Evolutionary conservation across 2,113 vertebrate species (phyloP), one percentile per base, ranked within the genome.

Genomic region (Python bivittatus): DNA sequence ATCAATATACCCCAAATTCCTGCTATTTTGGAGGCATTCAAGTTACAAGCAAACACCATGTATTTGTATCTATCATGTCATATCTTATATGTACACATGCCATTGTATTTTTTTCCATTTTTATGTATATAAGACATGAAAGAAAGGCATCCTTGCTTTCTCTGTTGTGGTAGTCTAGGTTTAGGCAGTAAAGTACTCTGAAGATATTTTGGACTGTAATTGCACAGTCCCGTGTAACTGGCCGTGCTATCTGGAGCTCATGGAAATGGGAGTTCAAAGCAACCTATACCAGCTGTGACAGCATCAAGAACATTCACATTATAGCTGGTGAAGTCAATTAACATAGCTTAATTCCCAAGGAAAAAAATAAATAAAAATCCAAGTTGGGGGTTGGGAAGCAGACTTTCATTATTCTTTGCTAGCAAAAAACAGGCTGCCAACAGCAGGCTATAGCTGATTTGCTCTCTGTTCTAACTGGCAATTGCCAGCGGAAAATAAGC

Each of bases 1-100:
- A 53, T 1, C 52, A 0, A 0, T 42, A 0, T 27, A 0, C 0
- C 1, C 5, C 11, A n/a, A 0, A 27, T 0, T 12, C 56, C 6
- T 89, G 54, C 68, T 20, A 0, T 64, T 92, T 10, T 90, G 13
- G 29, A 1, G 48, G 0, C 0, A 61, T 1, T 13, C 2, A 20
- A 57, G 22, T 68, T 57, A 25, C 33, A 90, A 6, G 64, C 44
- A 6, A 23, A 20, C 2, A 42, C 29, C 52, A 64, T 42, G 9
- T 58, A 9, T 27, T 13, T 79, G 20, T 33, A 57, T 44, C 13
- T 15, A 33, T 57, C 0, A 22, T 79, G 68, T 79, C 12, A 44
- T 13, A 0, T 0, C 0, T 22, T 13, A 9, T 0, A 0, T 10
- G 25, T 9, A 27, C 7, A 48, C 48, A 48, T 38, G 33, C 72